Evolutionary conservation across 1,140 invertebrate genomes (phyloP), one percentile per base, ranked within the genome.

Genomic region (Helicorthomorpha holstii): DNA sequence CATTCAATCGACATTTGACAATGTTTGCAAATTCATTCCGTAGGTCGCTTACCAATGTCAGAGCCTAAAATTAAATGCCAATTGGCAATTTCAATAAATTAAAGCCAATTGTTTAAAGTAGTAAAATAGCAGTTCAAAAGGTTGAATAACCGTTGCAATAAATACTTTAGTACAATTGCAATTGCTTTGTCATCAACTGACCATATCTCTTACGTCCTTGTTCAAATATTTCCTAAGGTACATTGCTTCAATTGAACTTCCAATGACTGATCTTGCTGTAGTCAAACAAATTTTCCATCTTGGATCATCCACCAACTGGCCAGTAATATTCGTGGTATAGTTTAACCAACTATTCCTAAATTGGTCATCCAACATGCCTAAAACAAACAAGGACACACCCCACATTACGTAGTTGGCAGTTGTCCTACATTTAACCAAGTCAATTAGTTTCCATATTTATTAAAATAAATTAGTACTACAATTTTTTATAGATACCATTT

Each of bases 271-370:
- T 44, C 78, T 75, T 22, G 80, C 76, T 2, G 79, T 76, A 56
- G 82, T 80, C 12, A 82, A 76, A 59, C 85, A 88, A 58, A 86
- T 81, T 68, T 87, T 85, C 86, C 86, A 90, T n/a, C 85, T 71
- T 1, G 83, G 76, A 60, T 83, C 79, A 26, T 79, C 63, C 57
- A 82, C 79, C 0, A 75, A 79, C 57, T 80, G 81, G 0, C 86
- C 86, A 22, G 79, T 82, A 0, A 88, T 62, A 1, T 75, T 77
- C 0, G 81, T 82, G 16, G 76, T 76, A 62, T 84, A 89, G 29
- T 78, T 70, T 27, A 87, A 69, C 59, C 82, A 83, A 2, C 79
- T 66, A 43, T 79, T 76, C 1, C 82, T 69, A 50, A 85, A 76
- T 16, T 76, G 71, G 48, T 86, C 78, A 1, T 75, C 82, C 34